A percentile compares a stretch with the other conserved stretches of the same genome.
Conservation (phyloP, 2,888 invertebrate genomes). For the Eupithecia inturbata region DNA sequence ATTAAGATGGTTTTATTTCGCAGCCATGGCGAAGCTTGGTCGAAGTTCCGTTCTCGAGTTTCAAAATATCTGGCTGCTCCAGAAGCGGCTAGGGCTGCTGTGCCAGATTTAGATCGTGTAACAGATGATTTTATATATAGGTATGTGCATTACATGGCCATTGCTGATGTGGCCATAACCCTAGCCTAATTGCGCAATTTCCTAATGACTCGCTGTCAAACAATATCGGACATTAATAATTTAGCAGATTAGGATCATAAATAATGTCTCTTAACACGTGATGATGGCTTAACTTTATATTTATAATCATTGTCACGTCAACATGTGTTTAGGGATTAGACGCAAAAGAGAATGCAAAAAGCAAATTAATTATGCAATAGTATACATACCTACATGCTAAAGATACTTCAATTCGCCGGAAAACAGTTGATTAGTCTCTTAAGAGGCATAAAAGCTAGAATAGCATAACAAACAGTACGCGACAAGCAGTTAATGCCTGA, state of each 20-base stretch:
- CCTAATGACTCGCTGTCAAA: slow-evolving; percentile 8
- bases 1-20: slow-evolving; percentile 40
- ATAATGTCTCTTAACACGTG: slow-evolving; percentile 23
- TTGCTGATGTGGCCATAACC: background rate
- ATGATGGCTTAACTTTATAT: slow-evolving; percentile 18
- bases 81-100: slow-evolving; percentile 89
- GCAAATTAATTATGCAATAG: background rate
- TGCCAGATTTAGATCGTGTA: slow-evolving; percentile 89
- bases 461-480: slow-evolving; percentile 30
- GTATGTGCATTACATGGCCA: slow-evolving; percentile 61
- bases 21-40: slow-evolving; percentile 95
- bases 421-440: slow-evolving; percentile 30
- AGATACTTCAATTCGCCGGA: background rate
- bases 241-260: slow-evolving; percentile 10
- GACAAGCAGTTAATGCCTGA: slow-evolving; percentile 29
- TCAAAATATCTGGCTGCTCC: slow-evolving; percentile 93
- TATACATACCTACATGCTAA: background rate
- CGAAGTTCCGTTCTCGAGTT: slow-evolving; percentile 91
- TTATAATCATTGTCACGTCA: slow-evolving; percentile 26
- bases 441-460: slow-evolving; percentile 40
- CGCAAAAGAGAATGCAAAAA: background rate
- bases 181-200: background rate
- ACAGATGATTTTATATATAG: slow-evolving; percentile 89
- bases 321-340: slow-evolving; percentile 19
- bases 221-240: slow-evolving; percentile 8